phyloP scores from a whole-genome alignment of 2,113 vertebrate genomes.

The Oenanthe oenanthe region DNA sequence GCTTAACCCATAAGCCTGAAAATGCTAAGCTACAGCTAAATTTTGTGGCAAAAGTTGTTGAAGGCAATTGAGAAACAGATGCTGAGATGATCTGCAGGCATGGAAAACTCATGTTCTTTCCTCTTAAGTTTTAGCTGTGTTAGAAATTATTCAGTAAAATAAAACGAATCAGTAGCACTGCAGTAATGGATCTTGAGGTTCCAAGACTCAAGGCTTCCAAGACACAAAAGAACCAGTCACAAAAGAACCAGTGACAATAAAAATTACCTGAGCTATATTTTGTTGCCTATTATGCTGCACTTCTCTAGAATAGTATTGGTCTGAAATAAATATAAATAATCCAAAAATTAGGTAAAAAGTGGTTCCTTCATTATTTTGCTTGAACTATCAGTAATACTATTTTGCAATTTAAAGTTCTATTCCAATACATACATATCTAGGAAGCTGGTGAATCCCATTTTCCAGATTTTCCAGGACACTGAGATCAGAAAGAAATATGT shows the following conservation, averaged over 20 bases:
- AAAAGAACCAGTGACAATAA: background rate
- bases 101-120: background rate
- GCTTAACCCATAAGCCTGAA: background rate
- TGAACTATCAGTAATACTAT: background rate
- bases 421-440: background rate
- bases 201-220: too few species aligned
- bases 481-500: background rate
- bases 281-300: background rate
- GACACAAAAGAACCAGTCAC: too few species aligned
- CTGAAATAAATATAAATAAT: background rate
- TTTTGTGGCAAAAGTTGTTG: background rate
- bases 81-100: background rate
- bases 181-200: background rate
- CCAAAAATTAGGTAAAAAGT: background rate
- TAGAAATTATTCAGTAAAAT: background rate
- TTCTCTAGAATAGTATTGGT: background rate
- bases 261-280: background rate
- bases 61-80: background rate
- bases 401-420: background rate
- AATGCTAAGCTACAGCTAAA: background rate
- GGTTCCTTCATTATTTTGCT: background rate
- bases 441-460: background rate
- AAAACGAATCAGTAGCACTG: background rate
- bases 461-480: background rate
- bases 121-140: background rate